Evolutionary conservation across 2,113 vertebrate genomes (phyloP).

Genomic region (Rhabdomys dilectus): DNA sequence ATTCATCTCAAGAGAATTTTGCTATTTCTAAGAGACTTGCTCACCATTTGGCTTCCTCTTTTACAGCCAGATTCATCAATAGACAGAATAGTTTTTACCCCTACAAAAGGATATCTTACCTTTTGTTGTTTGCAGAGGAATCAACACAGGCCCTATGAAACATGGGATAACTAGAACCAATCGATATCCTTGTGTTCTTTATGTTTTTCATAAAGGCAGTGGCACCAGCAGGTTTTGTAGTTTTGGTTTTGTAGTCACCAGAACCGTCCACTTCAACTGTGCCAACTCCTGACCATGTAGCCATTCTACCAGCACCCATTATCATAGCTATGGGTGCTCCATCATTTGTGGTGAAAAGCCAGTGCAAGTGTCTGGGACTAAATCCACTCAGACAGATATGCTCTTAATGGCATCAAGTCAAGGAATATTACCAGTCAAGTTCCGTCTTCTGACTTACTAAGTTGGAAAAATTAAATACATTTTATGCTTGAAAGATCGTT

Average conservation of each 20-base stretch:
- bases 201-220: background rate
- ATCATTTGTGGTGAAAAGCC: background rate
- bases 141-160: background rate
- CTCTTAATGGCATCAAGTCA: background rate
- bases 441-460: constrained; percentile 15
- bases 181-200: background rate
- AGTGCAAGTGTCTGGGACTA: background rate
- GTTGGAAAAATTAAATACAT: background rate
- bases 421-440: background rate
- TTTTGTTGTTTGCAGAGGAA: background rate
- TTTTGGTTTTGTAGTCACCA: background rate
- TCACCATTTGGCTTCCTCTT: background rate
- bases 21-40: background rate
- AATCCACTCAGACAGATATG: background rate
- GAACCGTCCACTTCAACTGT: background rate
- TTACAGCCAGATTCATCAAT: background rate
- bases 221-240: background rate
- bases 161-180: background rate
- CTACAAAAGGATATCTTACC: too few relatives aligned
- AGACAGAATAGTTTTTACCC: background rate
- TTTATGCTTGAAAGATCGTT: constrained; percentile 10
- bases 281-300: background rate
- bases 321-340: background rate
- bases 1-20: background rate
- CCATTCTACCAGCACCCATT: background rate